Evolutionary conservation across 2,888 invertebrate species (phyloP).

Genomic region (Cabera pusaria): DNA sequence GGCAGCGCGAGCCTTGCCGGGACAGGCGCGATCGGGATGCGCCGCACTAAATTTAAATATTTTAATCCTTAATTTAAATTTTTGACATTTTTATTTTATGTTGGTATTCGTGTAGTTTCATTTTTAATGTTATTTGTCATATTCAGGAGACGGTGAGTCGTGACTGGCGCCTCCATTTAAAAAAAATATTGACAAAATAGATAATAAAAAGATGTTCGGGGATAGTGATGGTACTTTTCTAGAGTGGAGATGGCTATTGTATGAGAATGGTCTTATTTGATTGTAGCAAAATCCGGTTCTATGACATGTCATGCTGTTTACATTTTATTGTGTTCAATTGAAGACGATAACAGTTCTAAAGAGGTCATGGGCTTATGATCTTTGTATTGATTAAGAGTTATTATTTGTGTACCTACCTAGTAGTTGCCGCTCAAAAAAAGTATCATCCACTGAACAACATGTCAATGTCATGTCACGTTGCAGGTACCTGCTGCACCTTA

Average conservation of each 20-base stretch:
- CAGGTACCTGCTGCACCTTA: too few species aligned
- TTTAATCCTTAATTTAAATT: conserved; percentile 84
- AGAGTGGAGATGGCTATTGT: conserved; percentile 20
- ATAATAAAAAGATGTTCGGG: conserved; percentile 31
- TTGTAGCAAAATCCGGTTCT: too few species aligned
- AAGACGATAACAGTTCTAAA: conserved; percentile 6
- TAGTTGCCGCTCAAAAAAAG: too few species aligned
- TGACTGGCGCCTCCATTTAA: conserved; percentile 67
- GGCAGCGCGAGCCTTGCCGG: conserved; percentile 33
- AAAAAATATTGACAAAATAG: conserved; percentile 50
- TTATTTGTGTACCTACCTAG: too few species aligned
- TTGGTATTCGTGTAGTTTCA: conserved; percentile 82
- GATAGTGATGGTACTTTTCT: conserved; percentile 26
- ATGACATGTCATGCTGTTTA: too few species aligned
- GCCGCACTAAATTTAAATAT: conserved; percentile 83
- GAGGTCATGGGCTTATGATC: conserved; percentile 6
- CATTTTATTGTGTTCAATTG: conserved; percentile 12
- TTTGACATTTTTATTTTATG: conserved; percentile 84
- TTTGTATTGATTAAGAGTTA: too few species aligned
- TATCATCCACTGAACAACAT: too few species aligned
- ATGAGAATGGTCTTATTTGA: too few species aligned
- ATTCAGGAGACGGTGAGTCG: conserved; percentile 68
- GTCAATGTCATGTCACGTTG: too few species aligned
- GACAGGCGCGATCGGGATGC: conserved; percentile 62
- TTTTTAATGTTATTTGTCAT: conserved; percentile 83